Evolutionary conservation across 2,888 invertebrate species (phyloP).

Genomic region (Nasonia oneida): DNA sequence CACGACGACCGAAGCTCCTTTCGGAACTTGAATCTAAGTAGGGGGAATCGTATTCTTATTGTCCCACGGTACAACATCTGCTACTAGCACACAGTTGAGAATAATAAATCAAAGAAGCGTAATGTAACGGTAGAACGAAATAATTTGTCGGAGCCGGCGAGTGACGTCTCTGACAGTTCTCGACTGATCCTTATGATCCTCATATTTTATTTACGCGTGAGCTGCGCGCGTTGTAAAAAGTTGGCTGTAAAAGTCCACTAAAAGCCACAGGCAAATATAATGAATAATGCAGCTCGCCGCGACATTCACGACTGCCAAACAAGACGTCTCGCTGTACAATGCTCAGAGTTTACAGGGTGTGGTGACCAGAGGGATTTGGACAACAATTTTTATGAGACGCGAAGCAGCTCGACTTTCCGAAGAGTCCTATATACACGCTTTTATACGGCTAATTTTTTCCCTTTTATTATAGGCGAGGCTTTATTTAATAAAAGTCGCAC

Average conservation of each 20-base stretch:
- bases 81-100: not conserved
- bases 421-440: not conserved
- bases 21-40: too few relatives aligned
- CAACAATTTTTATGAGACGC: not conserved
- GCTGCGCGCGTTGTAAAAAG: too few relatives aligned
- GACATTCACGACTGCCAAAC: constrained; percentile 9
- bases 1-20: too few relatives aligned
- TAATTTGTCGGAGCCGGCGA: not conserved
- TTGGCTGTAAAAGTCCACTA: not conserved
- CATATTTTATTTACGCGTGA: not conserved
- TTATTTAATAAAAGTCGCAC: constrained; percentile 43
- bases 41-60: too few relatives aligned
- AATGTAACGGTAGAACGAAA: not conserved
- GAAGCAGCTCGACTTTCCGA: too few relatives aligned
- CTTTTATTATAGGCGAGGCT: not conserved
- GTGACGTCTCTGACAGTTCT: not conserved
- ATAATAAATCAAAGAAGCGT: not conserved
- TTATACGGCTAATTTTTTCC: not conserved
- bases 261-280: constrained; percentile 7
- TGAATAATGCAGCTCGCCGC: constrained; percentile 16
- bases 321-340: not conserved
- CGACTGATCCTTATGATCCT: not conserved
- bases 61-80: too few relatives aligned
- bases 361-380: not conserved
- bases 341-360: not conserved